Base-by-base conservation (phyloP, 2,797 vertebrate species). In the Benthosema pterotum region DNA sequence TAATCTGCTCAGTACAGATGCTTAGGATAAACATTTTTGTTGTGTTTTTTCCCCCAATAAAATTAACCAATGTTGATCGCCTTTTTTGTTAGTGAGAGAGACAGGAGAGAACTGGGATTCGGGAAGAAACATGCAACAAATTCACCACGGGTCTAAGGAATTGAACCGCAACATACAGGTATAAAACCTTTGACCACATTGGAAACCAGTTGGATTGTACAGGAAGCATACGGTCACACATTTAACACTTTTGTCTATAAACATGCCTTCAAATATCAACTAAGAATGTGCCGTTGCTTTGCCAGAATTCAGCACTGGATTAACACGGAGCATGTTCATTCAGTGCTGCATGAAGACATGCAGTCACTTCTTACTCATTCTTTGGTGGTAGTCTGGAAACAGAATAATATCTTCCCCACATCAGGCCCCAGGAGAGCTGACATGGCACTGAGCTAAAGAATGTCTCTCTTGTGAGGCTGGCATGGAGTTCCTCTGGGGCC, bases 401-500 rank as follows among this genome's bases (percentile, higher is more conserved):
- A 71, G 70, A 63, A 49, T 42, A 64, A 63, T 58, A 53, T 16
- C 50, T 61, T 43, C 48, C 63, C 11, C 14, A 15, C 70, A 48
- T 52, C 57, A 61, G 63, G 22, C 66, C 57, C 74, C 32, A 49
- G 5, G 48, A 54, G 52, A 57, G 16, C 22, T 60, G 56, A 32
- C 32, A 16, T 11, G 32, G 22, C 53, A 59, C 19, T 15, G 55
- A 16, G 55, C 61, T 38, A 18, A 42, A 22, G 18, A 61, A 42
- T 38, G 52, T 51, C 28, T 56, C 50, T 22, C 19, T 49, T 49
- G 72, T 61, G 69, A 71, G 60, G 65, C 65, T 56, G 69, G 69
- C 57, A 61, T 46, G 32, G 19, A 32, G n/a, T 57, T 73, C 58
- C 52, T 52, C 22, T 4, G 18, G 52, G 65, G 46, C 46, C 65